A percentile compares a stretch with the other conserved stretches of the same genome.
phyloP scores from a whole-genome alignment of 2,113 vertebrate species.

The Synodontis membranacea region DNA sequence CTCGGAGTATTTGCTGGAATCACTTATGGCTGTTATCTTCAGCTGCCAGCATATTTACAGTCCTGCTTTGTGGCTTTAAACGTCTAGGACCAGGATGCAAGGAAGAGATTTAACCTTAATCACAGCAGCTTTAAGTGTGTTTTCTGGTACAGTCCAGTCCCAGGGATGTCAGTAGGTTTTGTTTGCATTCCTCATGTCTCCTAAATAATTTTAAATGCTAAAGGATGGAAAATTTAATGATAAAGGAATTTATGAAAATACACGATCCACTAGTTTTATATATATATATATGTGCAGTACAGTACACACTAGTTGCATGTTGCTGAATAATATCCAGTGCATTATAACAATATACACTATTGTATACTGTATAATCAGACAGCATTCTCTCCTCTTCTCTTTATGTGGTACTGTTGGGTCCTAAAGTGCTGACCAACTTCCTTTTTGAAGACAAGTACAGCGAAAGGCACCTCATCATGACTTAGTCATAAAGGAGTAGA shows the following conservation, averaged over 20 bases:
- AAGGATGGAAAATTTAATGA: neutral
- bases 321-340: too few species aligned
- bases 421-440: neutral
- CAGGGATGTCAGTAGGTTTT: neutral
- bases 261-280: neutral
- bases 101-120: neutral
- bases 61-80: conserved; percentile 1
- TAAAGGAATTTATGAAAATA: neutral
- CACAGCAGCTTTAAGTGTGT: neutral
- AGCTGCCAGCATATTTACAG: conserved; percentile 24
- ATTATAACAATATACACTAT: too few species aligned
- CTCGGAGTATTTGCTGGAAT: conserved; percentile 12
- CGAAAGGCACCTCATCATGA: neutral
- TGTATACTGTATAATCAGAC: neutral
- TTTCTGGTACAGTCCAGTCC: neutral
- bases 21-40: conserved; percentile 23
- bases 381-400: neutral
- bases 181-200: neutral
- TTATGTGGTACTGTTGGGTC: neutral
- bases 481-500: neutral
- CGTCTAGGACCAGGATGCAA: neutral
- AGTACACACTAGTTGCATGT: neutral
- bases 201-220: neutral
- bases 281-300: neutral
- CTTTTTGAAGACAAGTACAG: neutral